A percentile compares a stretch with the other conserved stretches of the same genome.
phyloP scores from a whole-genome alignment of 1,140 invertebrate species.

The Macrocentrus cingulum region DNA sequence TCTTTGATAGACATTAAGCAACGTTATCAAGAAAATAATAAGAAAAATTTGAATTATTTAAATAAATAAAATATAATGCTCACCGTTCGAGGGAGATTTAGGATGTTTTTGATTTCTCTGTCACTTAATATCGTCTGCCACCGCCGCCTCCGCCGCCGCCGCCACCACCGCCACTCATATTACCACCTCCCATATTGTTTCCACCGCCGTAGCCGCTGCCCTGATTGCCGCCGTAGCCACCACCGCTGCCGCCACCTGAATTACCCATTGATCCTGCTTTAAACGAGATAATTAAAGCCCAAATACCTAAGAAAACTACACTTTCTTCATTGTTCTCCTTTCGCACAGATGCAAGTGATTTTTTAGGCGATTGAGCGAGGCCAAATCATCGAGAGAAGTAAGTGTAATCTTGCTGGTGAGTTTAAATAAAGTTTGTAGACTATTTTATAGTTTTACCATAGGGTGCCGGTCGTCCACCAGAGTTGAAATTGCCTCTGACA shows the following conservation, averaged over 20 bases:
- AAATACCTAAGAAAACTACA: too few relatives aligned
- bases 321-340: too few relatives aligned
- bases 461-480: constrained; percentile 64
- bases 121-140: constrained; percentile 50
- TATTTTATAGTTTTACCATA: constrained; percentile 64
- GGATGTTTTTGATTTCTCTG: constrained; percentile 15
- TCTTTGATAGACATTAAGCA: too few relatives aligned
- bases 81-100: constrained; percentile 42
- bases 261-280: constrained; percentile 46
- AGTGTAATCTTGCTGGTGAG: too few relatives aligned
- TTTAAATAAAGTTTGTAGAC: too few relatives aligned
- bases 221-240: constrained; percentile 51
- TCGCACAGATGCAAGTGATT: too few relatives aligned
- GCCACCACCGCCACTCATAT: constrained; percentile 26
- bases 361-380: too few relatives aligned
- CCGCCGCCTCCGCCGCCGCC: constrained; percentile 45
- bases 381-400: too few relatives aligned
- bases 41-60: too few relatives aligned
- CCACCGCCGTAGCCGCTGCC: constrained; percentile 57
- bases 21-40: too few relatives aligned
- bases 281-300: constrained; percentile 20
- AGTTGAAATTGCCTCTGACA: constrained; percentile 67
- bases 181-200: constrained; percentile 48
- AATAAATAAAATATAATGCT: constrained; percentile 31
- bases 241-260: constrained; percentile 43